phyloP scores from a whole-genome alignment of 2,888 invertebrate genomes.

The Sabellastarte sp. region DNA sequence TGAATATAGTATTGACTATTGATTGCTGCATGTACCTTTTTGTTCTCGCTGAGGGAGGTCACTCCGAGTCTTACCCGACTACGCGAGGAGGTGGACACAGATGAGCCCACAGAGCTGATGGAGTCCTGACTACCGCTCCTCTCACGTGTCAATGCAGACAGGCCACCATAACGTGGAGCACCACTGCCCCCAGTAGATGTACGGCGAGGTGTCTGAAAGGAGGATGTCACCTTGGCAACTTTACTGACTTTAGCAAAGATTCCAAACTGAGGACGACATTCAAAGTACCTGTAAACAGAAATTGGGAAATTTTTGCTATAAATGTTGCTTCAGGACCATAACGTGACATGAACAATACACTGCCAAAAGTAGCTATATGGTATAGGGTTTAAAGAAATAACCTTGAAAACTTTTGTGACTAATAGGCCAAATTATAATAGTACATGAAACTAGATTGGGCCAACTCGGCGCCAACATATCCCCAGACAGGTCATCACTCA shows the following conservation, averaged over 20 bases:
- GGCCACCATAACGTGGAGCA: background rate
- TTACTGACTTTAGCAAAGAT: slow-evolving; percentile 90
- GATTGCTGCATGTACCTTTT: too few species aligned
- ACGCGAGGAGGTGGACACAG: slow-evolving; percentile 55
- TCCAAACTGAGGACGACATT: slow-evolving; percentile 85
- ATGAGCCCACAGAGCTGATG: slow-evolving; percentile 78
- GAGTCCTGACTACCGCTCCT: slow-evolving; percentile 72
- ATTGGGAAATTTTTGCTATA: too few species aligned
- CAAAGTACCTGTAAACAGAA: slow-evolving; percentile 76
- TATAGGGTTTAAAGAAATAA: too few species aligned
- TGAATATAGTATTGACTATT: too few species aligned
- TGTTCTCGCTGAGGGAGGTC: slow-evolving; percentile 63
- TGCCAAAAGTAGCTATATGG: too few species aligned
- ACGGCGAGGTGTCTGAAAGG: slow-evolving; percentile 9
- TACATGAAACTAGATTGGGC: too few species aligned
- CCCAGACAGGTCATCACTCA: too few species aligned
- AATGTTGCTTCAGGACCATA: too few species aligned
- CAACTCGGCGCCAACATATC: too few species aligned
- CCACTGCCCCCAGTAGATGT: slow-evolving; percentile 4
- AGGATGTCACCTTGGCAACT: slow-evolving; percentile 70
- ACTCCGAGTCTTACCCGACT: slow-evolving; percentile 76
- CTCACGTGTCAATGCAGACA: slow-evolving; percentile 32
- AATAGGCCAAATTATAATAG: too few species aligned
- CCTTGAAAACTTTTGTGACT: too few species aligned
- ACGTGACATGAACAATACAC: too few species aligned